Evolutionary conservation across 2,113 vertebrate genomes (phyloP).

Genomic region (Anas platyrhynchos): DNA sequence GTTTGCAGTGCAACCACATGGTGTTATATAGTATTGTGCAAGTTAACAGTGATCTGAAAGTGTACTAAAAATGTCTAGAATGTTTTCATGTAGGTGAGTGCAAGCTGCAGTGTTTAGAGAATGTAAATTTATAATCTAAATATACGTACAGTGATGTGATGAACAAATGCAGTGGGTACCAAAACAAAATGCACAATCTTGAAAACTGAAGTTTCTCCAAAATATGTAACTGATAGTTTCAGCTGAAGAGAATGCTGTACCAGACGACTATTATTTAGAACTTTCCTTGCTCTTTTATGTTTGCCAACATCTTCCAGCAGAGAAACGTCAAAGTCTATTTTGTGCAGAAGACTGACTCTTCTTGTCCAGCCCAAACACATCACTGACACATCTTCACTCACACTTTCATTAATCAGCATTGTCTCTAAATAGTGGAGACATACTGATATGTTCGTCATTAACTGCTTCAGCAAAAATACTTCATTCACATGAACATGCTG

Average conservation of each 20-base stretch:
- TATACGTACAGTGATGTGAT: not conserved
- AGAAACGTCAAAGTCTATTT: not conserved
- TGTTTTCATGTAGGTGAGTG: not conserved
- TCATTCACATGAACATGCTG: not conserved
- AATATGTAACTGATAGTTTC: not conserved
- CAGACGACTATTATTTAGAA: not conserved
- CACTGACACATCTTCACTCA: not conserved
- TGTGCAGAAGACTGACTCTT: not conserved
- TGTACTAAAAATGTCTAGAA: not conserved
- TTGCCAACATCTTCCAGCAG: not conserved
- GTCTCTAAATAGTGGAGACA: not conserved
- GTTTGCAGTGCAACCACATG: not conserved
- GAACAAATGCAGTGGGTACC: not conserved
- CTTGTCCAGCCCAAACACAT: not conserved
- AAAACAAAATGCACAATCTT: not conserved
- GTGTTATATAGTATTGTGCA: not conserved
- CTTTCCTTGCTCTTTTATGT: not conserved
- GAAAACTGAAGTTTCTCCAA: not conserved
- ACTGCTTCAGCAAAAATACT: not conserved
- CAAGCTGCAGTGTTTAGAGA: not conserved
- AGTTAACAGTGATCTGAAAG: constrained; percentile 11
- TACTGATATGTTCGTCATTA: not conserved
- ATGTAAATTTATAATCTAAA: not conserved
- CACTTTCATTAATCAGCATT: not conserved
- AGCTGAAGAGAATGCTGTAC: not conserved